Evolutionary conservation across 2,797 vertebrate genomes (phyloP).

Genomic region (Vespertilio murinus): DNA sequence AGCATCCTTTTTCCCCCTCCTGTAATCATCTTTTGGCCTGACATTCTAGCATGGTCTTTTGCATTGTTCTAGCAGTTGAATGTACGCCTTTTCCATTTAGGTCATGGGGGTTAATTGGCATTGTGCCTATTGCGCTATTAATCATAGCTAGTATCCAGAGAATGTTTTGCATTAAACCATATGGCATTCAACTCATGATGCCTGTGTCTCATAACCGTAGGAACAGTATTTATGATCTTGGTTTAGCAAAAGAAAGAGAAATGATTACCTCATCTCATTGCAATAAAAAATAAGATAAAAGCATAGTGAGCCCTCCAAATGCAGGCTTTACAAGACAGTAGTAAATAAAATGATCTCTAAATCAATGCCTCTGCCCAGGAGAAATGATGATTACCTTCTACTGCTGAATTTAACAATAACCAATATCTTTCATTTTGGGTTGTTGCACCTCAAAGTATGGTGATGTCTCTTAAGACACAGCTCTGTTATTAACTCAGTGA

Average conservation of each 20-base stretch:
- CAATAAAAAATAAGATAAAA: not conserved
- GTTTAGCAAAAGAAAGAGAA: not conserved
- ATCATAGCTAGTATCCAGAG: conserved; percentile 13
- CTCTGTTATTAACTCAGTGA: not conserved
- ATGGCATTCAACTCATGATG: not conserved
- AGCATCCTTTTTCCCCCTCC: not conserved
- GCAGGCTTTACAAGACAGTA: not conserved
- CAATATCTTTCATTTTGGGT: not conserved
- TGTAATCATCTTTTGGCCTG: not conserved
- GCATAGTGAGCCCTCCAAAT: not conserved
- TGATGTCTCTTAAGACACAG: not conserved
- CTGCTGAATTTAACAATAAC: not conserved
- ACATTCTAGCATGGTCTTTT: not conserved
- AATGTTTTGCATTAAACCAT: conserved; percentile 3
- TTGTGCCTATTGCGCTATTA: conserved; percentile 50
- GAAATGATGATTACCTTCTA: not conserved
- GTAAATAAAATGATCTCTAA: not conserved
- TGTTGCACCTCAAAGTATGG: not conserved
- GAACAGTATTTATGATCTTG: not conserved
- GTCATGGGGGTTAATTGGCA: conserved; percentile 36
- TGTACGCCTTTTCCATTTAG: not conserved
- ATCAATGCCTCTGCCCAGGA: not conserved
- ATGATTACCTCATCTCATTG: not conserved
- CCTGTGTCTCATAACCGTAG: not conserved
- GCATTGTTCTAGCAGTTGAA: conserved; percentile 35